Base-by-base conservation (phyloP, 2,113 vertebrate species). In the Megaceryle torquata region DNA sequence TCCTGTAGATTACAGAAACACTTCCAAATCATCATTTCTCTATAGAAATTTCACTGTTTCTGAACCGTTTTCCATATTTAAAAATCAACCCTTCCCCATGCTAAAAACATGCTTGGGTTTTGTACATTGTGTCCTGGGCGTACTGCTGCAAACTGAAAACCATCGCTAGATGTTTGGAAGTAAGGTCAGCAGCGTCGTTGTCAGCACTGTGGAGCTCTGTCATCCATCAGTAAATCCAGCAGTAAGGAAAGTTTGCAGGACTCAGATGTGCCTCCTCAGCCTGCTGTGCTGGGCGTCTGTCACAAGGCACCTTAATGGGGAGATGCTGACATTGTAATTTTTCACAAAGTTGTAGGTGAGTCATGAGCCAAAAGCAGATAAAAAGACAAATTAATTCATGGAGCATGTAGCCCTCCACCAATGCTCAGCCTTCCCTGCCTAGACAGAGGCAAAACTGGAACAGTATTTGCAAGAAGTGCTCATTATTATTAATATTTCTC, bases 251-350 rank as follows among this genome's bases (percentile, higher is more conserved):
- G 59, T 82, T 96, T 94, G 61, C 77, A 92, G 83, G 91, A 83
- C 76, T 97, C 85, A 43, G 72, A 95, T 90, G 76, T 81, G 76
- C 85, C 83, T 76, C 53, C 39, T 67, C 12, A 51, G 81, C 88
- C 81, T 94, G 94, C 96, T 96, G 92, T 44, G 91, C 81, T 69
- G 39, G 74, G 80, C 16, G 15, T 95, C 92, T 95, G 96, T 95
- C 96, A 92, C 46, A 93, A 28, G 74, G 91, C n/a, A 67, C 92
- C 50, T 79, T 87, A 93, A 92, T 82, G 95, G 92, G 81, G 91
- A 85, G 86, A 95, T 74, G 54, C 63, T 94, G 91, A 95, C 63
- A 76, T 54, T 74, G 74, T 89, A 50, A 89, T 94, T 96, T 97
- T 94, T 95, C 88, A 96, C 50, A 6, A 82, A 82, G 54, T 79